Evolutionary conservation across 2,797 vertebrate species (phyloP).

Genomic region (Tauraco hartlaubi): DNA sequence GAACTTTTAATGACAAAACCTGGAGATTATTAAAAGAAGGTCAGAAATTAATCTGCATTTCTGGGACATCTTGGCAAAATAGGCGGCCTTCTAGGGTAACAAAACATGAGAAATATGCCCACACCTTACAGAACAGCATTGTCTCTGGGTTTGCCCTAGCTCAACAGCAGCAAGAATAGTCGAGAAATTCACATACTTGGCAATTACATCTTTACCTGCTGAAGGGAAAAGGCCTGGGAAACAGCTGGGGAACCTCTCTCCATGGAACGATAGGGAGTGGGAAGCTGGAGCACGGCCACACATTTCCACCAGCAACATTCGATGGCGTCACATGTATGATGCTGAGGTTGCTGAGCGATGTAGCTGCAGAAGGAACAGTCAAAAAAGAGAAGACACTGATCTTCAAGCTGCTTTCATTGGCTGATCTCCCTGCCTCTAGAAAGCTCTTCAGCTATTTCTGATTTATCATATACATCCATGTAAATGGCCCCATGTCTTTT

Average conservation of each 20-base stretch:
- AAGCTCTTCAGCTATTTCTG: not conserved
- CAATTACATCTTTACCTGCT: not conserved
- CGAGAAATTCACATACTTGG: not conserved
- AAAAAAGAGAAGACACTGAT: not conserved
- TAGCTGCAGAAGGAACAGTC: not conserved
- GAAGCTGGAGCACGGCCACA: not conserved
- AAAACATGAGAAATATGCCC: not conserved
- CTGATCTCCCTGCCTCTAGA: not conserved
- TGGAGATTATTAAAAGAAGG: not conserved
- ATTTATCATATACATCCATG: not conserved
- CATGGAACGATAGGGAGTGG: not conserved
- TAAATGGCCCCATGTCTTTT: not conserved
- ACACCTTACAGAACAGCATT: not conserved
- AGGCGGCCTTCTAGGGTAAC: not conserved
- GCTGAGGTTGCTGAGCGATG: not conserved
- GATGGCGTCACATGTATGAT: rapidly evolving
- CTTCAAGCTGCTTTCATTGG: not conserved
- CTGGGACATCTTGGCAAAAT: not conserved
- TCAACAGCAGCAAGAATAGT: not conserved
- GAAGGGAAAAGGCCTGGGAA: not conserved
- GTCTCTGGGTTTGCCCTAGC: not conserved
- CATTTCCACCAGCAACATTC: not conserved
- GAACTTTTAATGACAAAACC: not conserved
- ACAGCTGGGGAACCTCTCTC: not conserved
- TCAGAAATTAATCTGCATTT: not conserved